Evolutionary conservation across 2,888 invertebrate genomes (phyloP), one percentile per base, ranked within the genome.

Genomic region (Amaurobius ferox): DNA sequence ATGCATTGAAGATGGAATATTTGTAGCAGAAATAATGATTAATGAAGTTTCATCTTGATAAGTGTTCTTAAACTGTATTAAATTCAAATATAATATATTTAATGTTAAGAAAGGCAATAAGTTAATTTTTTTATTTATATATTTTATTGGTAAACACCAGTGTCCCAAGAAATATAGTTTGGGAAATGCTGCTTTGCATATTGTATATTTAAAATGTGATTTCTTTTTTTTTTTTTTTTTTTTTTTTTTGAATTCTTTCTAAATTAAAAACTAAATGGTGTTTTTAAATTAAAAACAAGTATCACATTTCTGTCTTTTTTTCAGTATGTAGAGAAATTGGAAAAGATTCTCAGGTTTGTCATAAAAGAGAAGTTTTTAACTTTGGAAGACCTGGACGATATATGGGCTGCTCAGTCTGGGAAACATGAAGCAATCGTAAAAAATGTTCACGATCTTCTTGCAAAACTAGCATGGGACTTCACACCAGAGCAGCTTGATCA

Each of bases 341-440:
- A 99, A 91, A 98, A 98, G 93, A 98, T 99, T 91, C 94, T 99
- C 89, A 94, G 98, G 87, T 99, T 99, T 92, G 95, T 98, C 91
- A 98, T 98, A 90, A 98, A 98, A 89, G 92, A 92, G 88, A 92
- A 92, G 80, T 95, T 97, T 0, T 92, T 99, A 85, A 96, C 97
- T 2, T 92, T 96, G 73, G 95, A 95, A 89, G 98, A 99, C 91
- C 93, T 99, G 89, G 98, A 98, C 91, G 96, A 96, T 16, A 95
- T 99, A 88, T 99, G 98, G 98, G 96, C 96, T 78, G 98, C 98
- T 2, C 98, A 98, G 92, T 96, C 96, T 86, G 98, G 98, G 19
- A 98, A 98, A 92, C 98, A 98, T 91, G 98, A 98, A 92, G 98
- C 98, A 9, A 99, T 99, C 90, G 98, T 98, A 9, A 98, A 97